phyloP scores from a whole-genome alignment of 2,888 invertebrate species.

The Nephrotoma appendiculata region DNA sequence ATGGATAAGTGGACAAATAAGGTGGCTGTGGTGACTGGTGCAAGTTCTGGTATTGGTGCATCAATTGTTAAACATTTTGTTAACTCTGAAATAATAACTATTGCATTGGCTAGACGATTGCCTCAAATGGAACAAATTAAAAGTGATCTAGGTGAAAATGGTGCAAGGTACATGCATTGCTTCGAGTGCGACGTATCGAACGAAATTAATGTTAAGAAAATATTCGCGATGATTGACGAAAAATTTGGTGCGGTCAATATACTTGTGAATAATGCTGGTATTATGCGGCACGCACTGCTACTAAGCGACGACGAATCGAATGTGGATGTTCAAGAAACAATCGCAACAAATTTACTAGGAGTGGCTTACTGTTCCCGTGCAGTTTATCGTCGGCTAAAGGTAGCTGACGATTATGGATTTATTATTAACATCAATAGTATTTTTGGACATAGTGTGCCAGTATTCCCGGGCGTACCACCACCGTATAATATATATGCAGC shows the following conservation, averaged over 20 bases:
- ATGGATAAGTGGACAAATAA: conserved; percentile 46
- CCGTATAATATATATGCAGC: conserved; percentile 21
- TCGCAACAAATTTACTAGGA: conserved; percentile 34
- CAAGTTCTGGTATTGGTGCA: conserved; percentile 46
- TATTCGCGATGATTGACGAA: conserved; percentile 37
- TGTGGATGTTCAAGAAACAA: conserved; percentile 22
- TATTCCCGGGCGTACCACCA: conserved; percentile 8
- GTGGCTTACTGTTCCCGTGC: conserved; percentile 30
- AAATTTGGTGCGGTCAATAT: conserved; percentile 38
- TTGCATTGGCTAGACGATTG: conserved; percentile 38
- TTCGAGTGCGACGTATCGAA: conserved; percentile 37
- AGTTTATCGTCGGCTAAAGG: conserved; percentile 35
- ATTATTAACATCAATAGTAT: conserved; percentile 35
- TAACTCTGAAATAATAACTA: conserved; percentile 37
- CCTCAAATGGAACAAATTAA: conserved; percentile 25
- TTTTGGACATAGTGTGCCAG: conserved; percentile 33
- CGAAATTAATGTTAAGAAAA: conserved; percentile 36
- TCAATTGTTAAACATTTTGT: conserved; percentile 34
- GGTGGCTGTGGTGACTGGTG: conserved; percentile 48
- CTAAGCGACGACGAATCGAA: conserved; percentile 14
- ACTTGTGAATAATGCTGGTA: conserved; percentile 42
- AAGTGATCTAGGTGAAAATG: background rate
- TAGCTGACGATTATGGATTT: conserved; percentile 28
- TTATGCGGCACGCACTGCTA: conserved; percentile 17
- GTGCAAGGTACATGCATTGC: conserved; percentile 23